A percentile compares a stretch with the other conserved stretches of the same genome.
These are phyloP conservation scores for Ardeotis arabs DNA, from an alignment of 2,113 vertebrate genomes.

Conservation along the genomic window DNA sequence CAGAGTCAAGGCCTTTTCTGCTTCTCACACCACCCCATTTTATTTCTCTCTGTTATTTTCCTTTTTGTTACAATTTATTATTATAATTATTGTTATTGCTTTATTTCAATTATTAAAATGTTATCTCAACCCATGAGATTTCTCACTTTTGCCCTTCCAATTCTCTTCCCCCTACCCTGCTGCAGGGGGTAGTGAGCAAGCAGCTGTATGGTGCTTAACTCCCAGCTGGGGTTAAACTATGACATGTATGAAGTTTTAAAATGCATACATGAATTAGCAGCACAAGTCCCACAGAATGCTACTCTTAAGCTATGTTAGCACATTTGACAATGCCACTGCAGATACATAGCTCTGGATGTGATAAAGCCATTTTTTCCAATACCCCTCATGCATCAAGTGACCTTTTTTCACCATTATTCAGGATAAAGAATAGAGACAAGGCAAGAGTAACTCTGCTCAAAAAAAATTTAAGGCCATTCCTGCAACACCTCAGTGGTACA, in stretches of 20 bases:
- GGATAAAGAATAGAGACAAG: not conserved
- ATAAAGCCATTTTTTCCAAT: not conserved
- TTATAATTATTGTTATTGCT: no score
- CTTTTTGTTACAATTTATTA: no score
- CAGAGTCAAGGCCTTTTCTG: no score
- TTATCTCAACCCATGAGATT: no score
- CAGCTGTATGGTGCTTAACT: no score
- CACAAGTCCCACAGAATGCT: not conserved
- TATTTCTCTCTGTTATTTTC: no score
- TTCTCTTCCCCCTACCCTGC: no score
- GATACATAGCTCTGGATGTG: not conserved
- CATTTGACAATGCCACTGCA: not conserved
- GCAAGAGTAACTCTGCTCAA: not conserved
- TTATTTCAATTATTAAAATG: no score
- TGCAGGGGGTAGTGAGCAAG: no score
- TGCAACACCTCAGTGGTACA: not conserved
- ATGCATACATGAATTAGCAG: not conserved
- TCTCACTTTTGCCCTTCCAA: no score
- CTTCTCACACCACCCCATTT: no score
- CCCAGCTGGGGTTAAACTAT: no score
- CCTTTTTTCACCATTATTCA: not conserved
- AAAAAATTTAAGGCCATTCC: not conserved
- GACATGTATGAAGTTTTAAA: not conserved
- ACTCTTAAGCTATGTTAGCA: not conserved
- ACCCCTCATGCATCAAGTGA: not conserved